Evolutionary conservation across 1,140 invertebrate genomes (phyloP), one percentile per base, ranked within the genome.

Genomic region (Trachymyrmex septentrionalis): DNA sequence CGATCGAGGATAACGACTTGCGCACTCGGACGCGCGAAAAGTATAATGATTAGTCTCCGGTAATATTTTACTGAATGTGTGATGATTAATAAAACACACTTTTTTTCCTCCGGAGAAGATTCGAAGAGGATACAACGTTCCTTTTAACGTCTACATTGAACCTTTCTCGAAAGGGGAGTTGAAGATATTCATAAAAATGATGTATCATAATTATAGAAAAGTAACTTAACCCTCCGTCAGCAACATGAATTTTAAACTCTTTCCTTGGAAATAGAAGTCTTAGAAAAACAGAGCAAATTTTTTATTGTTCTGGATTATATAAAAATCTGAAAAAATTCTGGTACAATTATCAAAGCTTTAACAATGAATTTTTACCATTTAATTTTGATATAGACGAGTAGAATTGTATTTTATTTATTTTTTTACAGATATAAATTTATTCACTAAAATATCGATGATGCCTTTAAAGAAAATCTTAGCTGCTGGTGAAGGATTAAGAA

Each of bases 1-100:
- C 53, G 66, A 44, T 82, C 67, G 30, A n/a, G 27, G 27, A 69
- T 80, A 69, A 21, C 27, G 50, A 81, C 21, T 67, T 50, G 3
- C 16, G 30, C n/a, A 38, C 21, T 44, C n/a, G 61, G 19, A 27
- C 10, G 66, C 38, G 53, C 69, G 80, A 73, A 61, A 82, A 80
- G 63, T 27, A 67, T 53, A 69, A 80, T 80, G 3, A 67, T 55
- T 24, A 61, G 38, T 72, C 34, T 10, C 24, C 30, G n/a, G 27
- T 34, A 21, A 69, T 80, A 12, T 69, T 69, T 69, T 24, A 34
- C 5, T 57, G 10, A 27, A 59, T 2, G 38, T 2, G 38, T 9
- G 48, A 14, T 16, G 16, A 67, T 67, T 21, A 72, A 72, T n/a
- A 21, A 21, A 69, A 24, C 9, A 7, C 10, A n/a, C 38, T 9